A percentile compares a stretch with the other conserved stretches of the same genome.
Evolutionary conservation across 2,888 invertebrate species (phyloP).

Genomic region (Mystacides longicornis): DNA sequence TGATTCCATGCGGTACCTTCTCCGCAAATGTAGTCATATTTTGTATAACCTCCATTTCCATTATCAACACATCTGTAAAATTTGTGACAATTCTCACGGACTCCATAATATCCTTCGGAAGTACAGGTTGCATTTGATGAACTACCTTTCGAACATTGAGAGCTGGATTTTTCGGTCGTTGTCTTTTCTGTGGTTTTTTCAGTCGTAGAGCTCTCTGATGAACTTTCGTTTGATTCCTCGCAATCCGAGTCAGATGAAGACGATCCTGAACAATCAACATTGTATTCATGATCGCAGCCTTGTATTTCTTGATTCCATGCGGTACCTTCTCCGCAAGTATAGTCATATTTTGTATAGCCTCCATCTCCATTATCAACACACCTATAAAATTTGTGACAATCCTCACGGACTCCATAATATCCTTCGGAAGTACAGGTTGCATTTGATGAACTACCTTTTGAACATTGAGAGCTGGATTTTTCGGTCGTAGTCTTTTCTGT

Average conservation of each 20-base stretch:
- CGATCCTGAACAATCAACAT: slow-evolving; percentile 35
- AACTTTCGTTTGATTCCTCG: slow-evolving; percentile 43
- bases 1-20: slow-evolving; percentile 55
- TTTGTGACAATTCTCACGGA: slow-evolving; percentile 42
- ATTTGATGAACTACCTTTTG: slow-evolving; percentile 33
- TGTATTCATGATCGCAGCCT: slow-evolving; percentile 49
- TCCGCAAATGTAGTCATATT: slow-evolving; percentile 50
- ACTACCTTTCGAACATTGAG: slow-evolving; percentile 4
- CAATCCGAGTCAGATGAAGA: background rate
- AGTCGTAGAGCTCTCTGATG: slow-evolving; percentile 46
- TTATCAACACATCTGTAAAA: slow-evolving; percentile 47
- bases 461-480: slow-evolving; percentile 21
- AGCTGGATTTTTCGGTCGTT: slow-evolving; percentile 15
- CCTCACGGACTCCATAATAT: slow-evolving; percentile 40
- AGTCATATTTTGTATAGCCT: slow-evolving; percentile 47
- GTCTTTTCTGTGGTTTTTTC: slow-evolving; percentile 8
- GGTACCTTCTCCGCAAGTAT: slow-evolving; percentile 50
- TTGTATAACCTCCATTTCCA: slow-evolving; percentile 40
- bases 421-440: slow-evolving; percentile 39
- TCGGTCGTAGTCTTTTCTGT: background rate
- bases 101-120: slow-evolving; percentile 42
- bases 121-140: slow-evolving; percentile 34
- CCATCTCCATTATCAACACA: slow-evolving; percentile 43
- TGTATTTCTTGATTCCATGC: slow-evolving; percentile 49
- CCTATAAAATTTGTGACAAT: slow-evolving; percentile 46